Conservation (phyloP, 1,140 invertebrate species). For the Pseudoatta argentina region DNA sequence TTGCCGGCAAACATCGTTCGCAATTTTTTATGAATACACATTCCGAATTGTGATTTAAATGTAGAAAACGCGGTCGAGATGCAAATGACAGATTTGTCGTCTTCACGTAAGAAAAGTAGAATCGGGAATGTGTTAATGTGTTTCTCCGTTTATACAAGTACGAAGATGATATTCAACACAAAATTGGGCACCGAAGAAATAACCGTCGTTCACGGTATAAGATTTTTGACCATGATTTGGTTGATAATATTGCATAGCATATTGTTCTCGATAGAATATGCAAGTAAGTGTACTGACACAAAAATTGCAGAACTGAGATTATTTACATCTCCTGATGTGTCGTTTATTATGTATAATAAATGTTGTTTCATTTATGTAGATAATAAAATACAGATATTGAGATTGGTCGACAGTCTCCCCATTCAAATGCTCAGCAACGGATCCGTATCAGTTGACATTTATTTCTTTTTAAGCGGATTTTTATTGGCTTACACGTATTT, state of each 20-base stretch:
- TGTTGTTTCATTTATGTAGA: constrained; percentile 69
- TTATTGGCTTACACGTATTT: constrained; percentile 83
- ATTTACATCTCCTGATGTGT: not conserved
- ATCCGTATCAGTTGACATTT: constrained; percentile 85
- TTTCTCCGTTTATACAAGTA: constrained; percentile 85
- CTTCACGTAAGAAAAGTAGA: constrained; percentile 18
- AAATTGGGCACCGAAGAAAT: constrained; percentile 76
- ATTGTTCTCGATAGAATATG: constrained; percentile 82
- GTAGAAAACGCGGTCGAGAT: not conserved
- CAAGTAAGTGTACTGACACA: constrained; percentile 70
- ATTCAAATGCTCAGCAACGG: constrained; percentile 84
- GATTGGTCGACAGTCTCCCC: constrained; percentile 76
- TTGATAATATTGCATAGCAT: constrained; percentile 84
- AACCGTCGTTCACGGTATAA: constrained; percentile 82
- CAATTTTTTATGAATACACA: not conserved
- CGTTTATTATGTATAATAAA: not conserved
- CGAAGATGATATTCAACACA: constrained; percentile 79
- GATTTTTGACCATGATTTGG: constrained; percentile 86
- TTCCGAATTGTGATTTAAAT: constrained; percentile 9
- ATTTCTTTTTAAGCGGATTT: constrained; percentile 86
- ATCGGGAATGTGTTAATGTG: constrained; percentile 79
- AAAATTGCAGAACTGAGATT: not conserved
- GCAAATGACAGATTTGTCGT: constrained; percentile 22
- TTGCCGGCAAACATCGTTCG: not conserved
- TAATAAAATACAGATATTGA: constrained; percentile 77